Conservation (phyloP, 2,888 invertebrate genomes). For the Papilio demoleus region DNA sequence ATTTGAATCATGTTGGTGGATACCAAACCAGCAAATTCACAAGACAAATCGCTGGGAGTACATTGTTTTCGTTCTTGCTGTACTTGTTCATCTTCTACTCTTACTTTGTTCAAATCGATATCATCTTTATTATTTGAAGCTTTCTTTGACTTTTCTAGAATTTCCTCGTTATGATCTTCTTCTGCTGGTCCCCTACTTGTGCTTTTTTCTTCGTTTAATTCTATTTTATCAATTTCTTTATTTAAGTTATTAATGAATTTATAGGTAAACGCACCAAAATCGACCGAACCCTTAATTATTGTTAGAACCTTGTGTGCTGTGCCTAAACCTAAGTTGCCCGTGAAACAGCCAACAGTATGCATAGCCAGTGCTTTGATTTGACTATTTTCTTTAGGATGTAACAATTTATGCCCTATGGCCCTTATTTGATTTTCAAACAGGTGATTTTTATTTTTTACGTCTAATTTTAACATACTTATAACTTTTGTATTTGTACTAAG, state of each 20-base stretch:
- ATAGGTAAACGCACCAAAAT: conserved; percentile 19
- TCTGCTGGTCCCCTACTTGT: background rate
- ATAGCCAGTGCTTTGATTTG: conserved; percentile 20
- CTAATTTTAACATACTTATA: conserved; percentile 37
- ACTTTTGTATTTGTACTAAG: conserved; percentile 37
- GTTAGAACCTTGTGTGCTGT: conserved; percentile 9
- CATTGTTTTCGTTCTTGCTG: conserved; percentile 24
- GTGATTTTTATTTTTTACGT: conserved; percentile 39
- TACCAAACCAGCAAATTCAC: conserved; percentile 36
- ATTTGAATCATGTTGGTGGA: conserved; percentile 38
- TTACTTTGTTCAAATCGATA: conserved; percentile 25
- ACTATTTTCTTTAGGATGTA: conserved; percentile 19
- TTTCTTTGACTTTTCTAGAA: background rate
- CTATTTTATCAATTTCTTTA: conserved; percentile 8
- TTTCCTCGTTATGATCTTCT: background rate
- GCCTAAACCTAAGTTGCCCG: conserved; percentile 29
- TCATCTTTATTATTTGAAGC: background rate
- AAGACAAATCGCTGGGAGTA: conserved; percentile 31
- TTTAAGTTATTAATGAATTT: conserved; percentile 27
- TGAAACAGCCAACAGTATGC: conserved; percentile 18
- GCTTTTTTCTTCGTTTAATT: conserved; percentile 7
- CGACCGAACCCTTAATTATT: conserved; percentile 19
- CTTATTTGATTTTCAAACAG: conserved; percentile 40
- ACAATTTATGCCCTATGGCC: conserved; percentile 21
- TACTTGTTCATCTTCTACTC: conserved; percentile 28